Conservation (phyloP, 1,140 invertebrate genomes). For the Ganaspis sp. region DNA sequence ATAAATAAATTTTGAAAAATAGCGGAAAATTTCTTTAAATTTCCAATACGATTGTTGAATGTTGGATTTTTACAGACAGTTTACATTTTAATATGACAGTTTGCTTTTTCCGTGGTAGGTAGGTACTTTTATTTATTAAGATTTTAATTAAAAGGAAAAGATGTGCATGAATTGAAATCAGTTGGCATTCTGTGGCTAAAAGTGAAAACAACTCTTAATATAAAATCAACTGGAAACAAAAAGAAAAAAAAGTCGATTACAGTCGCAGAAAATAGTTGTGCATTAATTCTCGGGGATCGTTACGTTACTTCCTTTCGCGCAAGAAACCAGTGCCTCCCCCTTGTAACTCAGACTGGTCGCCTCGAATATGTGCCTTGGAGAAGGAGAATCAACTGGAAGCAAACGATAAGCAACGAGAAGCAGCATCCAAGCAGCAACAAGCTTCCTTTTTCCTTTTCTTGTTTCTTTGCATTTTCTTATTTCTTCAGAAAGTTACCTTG, state of each 20-base stretch:
- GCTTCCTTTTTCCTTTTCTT: slow-evolving; percentile 49
- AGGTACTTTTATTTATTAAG: too few relatives aligned
- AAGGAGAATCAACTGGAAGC: slow-evolving; percentile 50
- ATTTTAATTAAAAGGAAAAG: too few relatives aligned
- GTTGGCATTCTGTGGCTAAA: too few relatives aligned
- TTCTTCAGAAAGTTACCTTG: slow-evolving; percentile 51
- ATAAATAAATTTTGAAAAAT: too few relatives aligned
- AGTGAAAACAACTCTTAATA: too few relatives aligned
- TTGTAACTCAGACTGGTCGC: slow-evolving; percentile 36
- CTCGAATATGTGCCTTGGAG: slow-evolving; percentile 48
- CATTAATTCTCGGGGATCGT: slow-evolving; percentile 41
- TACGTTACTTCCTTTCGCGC: slow-evolving; percentile 65
- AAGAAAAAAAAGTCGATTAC: neutral
- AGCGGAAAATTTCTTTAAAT: too few relatives aligned
- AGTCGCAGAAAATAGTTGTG: slow-evolving; percentile 35
- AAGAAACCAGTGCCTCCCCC: slow-evolving; percentile 56
- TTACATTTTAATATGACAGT: too few relatives aligned
- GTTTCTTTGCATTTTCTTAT: slow-evolving; percentile 41
- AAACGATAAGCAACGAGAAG: neutral
- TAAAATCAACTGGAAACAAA: too few relatives aligned
- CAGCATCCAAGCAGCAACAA: slow-evolving; percentile 60
- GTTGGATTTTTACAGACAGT: too few relatives aligned
- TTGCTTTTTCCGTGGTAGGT: too few relatives aligned
- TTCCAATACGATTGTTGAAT: too few relatives aligned
- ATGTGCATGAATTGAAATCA: too few relatives aligned